Evolutionary conservation across 2,113 vertebrate genomes (phyloP), one percentile per base, ranked within the genome.

Genomic region (Muscicapa adusta): DNA sequence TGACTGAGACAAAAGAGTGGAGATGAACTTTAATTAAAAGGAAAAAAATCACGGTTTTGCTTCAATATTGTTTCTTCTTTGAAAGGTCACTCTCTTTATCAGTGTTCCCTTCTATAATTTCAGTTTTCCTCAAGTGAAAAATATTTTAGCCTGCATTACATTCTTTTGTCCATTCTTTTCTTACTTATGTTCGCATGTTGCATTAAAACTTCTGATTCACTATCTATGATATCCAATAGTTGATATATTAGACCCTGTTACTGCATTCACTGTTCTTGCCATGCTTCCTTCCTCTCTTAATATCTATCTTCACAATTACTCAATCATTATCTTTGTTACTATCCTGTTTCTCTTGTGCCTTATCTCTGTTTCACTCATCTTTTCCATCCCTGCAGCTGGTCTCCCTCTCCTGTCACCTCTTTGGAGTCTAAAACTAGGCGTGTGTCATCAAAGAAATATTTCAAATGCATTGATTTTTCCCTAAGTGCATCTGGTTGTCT

Each of bases 271-370:
- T 67, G 25, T 31, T 86, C 86, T 96, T 93, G 75, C 65, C 51
- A 40, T 62, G 38, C 50, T 94, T 95, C 83, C 56, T 94, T 95
- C 47, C 84, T 94, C 65, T 93, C 63, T 88, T 91, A 92, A 68
- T 91, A 93, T 88, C 70, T 88, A 38, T 86, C 96, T 87, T 92
- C 61, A 93, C 84, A 86, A 93, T 91, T 95, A 89, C 54, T 93
- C 28, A 65, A 7, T 83, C 53, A 31, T 91, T 96, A 94, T 88
- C 88, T 95, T 86, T 85, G 72, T 58, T 91, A 45, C 93, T 91
- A 88, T 76, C 70, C 63, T 61, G 34, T 89, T 94, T 91, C 72
- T 91, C 87, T 78, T 90, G 28, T 43, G 34, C n/a, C 56, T 94
- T 89, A 74, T 94, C 79, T 97, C 79, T 92, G 16, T 73, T 79